These are phyloP conservation scores for Champsocephalus esox DNA, from an alignment of 2,797 vertebrate species.

Conservation along the genomic window DNA sequence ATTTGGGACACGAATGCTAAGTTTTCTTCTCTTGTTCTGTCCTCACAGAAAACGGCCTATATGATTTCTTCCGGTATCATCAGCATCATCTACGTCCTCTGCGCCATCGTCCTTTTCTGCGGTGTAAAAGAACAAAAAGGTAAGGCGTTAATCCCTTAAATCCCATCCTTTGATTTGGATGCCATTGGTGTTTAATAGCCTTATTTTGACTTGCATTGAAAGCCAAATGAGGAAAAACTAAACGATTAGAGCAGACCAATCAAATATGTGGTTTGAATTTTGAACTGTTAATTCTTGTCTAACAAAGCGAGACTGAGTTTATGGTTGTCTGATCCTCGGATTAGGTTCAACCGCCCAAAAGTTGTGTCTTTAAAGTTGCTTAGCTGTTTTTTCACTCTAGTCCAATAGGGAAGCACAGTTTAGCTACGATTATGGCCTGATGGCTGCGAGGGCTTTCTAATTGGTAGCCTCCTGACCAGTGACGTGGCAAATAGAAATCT, in stretches of 20 bases:
- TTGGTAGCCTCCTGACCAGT: constrained; percentile 36
- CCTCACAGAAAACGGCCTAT: constrained; percentile 89
- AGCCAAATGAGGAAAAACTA: not conserved
- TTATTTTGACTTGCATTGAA: not conserved
- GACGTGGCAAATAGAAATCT: not conserved
- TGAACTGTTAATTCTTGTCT: not conserved
- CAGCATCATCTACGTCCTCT: constrained; percentile 90
- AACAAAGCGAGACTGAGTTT: not conserved
- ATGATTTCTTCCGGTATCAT: constrained; percentile 94
- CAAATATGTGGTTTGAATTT: not conserved
- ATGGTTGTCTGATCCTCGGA: not conserved
- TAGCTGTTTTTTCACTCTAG: not conserved
- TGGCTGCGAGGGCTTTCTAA: constrained; percentile 8
- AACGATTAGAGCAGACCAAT: no score
- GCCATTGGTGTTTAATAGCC: not conserved
- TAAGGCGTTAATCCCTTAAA: constrained; percentile 64
- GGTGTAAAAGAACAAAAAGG: constrained; percentile 92
- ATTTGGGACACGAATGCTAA: not conserved
- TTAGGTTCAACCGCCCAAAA: not conserved
- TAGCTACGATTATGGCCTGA: constrained; percentile 20
- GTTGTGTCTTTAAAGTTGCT: constrained; percentile 16
- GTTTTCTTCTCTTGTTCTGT: not conserved
- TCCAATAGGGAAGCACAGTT: constrained; percentile 15
- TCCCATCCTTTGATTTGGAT: not conserved
- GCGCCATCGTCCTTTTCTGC: constrained; percentile 88